These are phyloP conservation scores for Cephonodes hylas DNA, from an alignment of 2,888 invertebrate species.

Conservation along the genomic window DNA sequence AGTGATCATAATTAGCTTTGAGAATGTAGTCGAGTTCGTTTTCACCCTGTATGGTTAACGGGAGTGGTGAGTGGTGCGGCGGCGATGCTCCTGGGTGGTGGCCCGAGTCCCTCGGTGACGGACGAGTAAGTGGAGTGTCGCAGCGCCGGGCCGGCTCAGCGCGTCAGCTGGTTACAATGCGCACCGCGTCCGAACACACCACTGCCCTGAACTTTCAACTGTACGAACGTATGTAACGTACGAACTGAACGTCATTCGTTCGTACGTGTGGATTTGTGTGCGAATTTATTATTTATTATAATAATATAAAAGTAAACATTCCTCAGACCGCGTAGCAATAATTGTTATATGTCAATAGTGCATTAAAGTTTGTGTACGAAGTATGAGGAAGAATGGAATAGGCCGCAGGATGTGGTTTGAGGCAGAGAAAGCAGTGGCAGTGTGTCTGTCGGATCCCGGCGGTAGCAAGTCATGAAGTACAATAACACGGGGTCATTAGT, in stretches of 20 bases:
- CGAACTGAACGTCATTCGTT: too few relatives aligned
- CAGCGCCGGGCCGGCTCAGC: background rate
- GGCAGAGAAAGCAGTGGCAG: too few relatives aligned
- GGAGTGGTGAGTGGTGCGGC: background rate
- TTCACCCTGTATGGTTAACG: background rate
- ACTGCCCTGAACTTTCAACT: background rate
- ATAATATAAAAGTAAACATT: too few relatives aligned
- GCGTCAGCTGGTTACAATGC: background rate
- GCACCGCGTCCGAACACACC: background rate
- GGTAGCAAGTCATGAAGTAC: background rate
- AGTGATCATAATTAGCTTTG: background rate
- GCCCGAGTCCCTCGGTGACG: too few relatives aligned
- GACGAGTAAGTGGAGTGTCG: too few relatives aligned
- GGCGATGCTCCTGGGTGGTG: background rate
- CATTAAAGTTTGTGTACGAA: background rate
- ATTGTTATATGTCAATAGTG: too few relatives aligned
- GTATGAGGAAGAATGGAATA: background rate
- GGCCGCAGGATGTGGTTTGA: background rate
- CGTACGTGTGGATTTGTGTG: too few relatives aligned
- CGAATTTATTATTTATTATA: too few relatives aligned
- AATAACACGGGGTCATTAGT: slow-evolving; percentile 1
- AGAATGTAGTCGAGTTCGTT: background rate
- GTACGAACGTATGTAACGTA: background rate
- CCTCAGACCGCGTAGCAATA: too few relatives aligned
- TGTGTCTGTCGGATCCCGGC: background rate